Evolutionary conservation across 2,113 vertebrate genomes (phyloP), one percentile per base, ranked within the genome.

Genomic region (Sinosuthora webbiana): DNA sequence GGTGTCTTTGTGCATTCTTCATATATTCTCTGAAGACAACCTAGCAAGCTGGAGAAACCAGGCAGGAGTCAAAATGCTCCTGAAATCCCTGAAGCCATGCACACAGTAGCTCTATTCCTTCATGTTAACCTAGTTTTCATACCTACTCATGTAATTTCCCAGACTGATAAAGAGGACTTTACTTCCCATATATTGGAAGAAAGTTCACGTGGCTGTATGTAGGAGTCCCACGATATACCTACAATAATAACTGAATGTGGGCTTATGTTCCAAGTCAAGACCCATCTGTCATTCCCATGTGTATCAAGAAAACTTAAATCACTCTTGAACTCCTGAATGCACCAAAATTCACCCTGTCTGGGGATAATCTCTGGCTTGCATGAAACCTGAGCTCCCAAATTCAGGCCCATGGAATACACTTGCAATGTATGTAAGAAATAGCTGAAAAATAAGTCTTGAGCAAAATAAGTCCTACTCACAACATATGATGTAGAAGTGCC

Each of bases 271-370:
- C 53, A 87, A 50, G 78, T 79, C 24, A 42, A 80, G 67, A 86
- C 14, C 5, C 15, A 56, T 6, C n/a, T 79, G 78, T 45, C 62
- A 67, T n/a, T 80, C 15, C 13, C 22, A 44, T 30, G 14, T 44
- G 31, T 53, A 53, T 3, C 0, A 0, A 86, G 47, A 70, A 33
- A 55, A 27, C 4, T 65, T 33, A 52, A 56, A 79, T 47, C 0
- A 20, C 5, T 74, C 81, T 55, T 77, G 20, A 90, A 62, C 41
- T 69, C 37, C 64, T 75, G 56, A 53, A 35, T 15, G 14, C 56
- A 79, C 12, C 27, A 30, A 44, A 68, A 59, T 68, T 80, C 50
- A 37, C 41, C 5, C 63, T 44, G 22, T 24, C 6, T 13, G 39
- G 42, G 19, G 18, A 76, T 35, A 67, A 70, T n/a, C 41, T 57